Evolutionary conservation across 2,113 vertebrate species (phyloP).

Genomic region (Lates calcarifer): DNA sequence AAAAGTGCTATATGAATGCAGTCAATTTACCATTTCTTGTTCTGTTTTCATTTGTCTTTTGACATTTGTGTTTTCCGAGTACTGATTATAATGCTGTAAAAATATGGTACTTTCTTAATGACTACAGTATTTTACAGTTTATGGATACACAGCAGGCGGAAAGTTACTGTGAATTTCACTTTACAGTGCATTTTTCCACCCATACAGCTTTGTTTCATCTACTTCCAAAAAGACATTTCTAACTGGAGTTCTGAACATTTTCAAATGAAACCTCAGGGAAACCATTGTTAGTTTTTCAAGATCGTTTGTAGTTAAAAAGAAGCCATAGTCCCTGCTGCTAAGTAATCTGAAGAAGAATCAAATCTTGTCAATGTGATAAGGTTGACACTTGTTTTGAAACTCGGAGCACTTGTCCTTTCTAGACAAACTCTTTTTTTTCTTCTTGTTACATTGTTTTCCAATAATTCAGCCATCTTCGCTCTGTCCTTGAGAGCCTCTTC

Average conservation of each 20-base stretch:
- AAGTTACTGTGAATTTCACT: neutral
- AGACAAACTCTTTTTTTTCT: neutral
- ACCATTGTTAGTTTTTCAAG: neutral
- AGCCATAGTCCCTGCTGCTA: neutral
- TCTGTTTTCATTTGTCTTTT: too few relatives aligned
- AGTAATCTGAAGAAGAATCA: neutral
- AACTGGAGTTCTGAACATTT: neutral
- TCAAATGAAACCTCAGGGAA: neutral
- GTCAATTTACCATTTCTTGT: too few relatives aligned
- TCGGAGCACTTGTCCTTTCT: neutral
- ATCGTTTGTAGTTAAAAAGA: neutral
- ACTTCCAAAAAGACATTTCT: neutral
- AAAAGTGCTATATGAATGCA: too few relatives aligned
- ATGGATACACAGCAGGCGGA: neutral
- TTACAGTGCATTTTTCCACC: neutral
- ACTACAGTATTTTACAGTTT: neutral
- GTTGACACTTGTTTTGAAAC: neutral
- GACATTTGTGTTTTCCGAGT: too few relatives aligned
- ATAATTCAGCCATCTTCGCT: constrained; percentile 16
- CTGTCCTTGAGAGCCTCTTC: constrained; percentile 40
- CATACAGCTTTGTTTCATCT: neutral
- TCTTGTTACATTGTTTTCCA: constrained; percentile 23
- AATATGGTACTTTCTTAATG: neutral
- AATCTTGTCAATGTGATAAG: constrained; percentile 9
- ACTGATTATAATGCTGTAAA: neutral